Conservation (phyloP, 92 coral and sea anemone species). For the Scolanthus callimorphus region DNA sequence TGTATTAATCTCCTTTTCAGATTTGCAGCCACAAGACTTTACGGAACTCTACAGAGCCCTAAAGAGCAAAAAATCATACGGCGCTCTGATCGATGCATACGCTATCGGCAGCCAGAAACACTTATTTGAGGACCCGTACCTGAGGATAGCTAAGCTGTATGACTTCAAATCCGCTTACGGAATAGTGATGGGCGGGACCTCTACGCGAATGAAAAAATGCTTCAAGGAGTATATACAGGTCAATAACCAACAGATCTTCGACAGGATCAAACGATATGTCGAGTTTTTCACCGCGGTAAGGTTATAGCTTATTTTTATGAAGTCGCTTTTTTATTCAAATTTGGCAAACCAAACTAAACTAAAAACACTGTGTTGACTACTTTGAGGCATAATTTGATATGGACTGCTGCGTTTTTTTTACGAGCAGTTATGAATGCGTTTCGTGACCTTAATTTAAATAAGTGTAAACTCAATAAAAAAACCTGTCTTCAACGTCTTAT, state of each 20-base stretch:
- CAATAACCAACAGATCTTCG: constrained; percentile 27
- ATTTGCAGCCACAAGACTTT: constrained; percentile 22
- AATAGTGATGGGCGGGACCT: constrained; percentile 44
- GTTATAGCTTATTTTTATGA: too few species aligned
- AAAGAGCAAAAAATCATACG: constrained; percentile 26
- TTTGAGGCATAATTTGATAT: too few species aligned
- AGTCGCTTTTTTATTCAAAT: too few species aligned
- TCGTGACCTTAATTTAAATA: too few species aligned
- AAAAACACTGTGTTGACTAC: too few species aligned
- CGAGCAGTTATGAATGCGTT: too few species aligned
- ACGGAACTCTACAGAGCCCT: constrained; percentile 40
- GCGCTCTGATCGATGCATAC: constrained; percentile 52
- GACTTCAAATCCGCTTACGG: constrained; percentile 54
- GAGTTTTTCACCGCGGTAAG: constrained; percentile 23
- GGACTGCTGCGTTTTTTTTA: too few species aligned
- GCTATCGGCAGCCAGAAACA: constrained; percentile 45
- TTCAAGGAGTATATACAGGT: constrained; percentile 38
- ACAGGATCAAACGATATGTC: constrained; percentile 13
- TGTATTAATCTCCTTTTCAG: constrained; percentile 17
- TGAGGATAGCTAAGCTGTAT: constrained; percentile 32
- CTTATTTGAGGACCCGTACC: constrained; percentile 35
- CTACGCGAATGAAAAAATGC: constrained; percentile 33
- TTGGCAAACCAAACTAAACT: too few species aligned
- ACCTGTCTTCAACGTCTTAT: too few species aligned
- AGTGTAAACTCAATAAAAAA: too few species aligned